A percentile compares a stretch with the other conserved stretches of the same genome.
phyloP scores from a whole-genome alignment of 2,113 vertebrate genomes.

The Passer domesticus region DNA sequence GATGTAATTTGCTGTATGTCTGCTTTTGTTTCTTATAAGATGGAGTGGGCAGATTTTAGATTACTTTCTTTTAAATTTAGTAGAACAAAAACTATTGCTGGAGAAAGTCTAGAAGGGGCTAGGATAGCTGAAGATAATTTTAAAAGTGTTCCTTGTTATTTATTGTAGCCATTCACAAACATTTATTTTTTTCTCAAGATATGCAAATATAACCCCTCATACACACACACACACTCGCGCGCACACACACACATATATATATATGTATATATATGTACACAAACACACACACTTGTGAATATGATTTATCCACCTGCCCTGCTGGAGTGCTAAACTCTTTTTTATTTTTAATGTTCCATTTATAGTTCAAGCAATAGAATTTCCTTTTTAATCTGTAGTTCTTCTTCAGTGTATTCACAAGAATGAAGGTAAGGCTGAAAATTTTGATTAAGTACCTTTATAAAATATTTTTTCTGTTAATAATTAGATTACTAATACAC shows the following conservation, averaged over 20 bases:
- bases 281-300: rapidly evolving
- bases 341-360: neutral
- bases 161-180: neutral
- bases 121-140: neutral
- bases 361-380: neutral
- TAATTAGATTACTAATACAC: neutral
- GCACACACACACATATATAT: rapidly evolving
- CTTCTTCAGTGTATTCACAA: neutral
- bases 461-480: neutral
- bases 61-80: neutral
- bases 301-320: neutral
- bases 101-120: neutral
- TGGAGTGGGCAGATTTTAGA: neutral
- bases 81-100: neutral
- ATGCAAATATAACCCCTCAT: too few relatives aligned
- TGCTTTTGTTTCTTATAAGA: neutral
- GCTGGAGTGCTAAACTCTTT: neutral
- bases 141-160: neutral
- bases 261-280: rapidly evolving
- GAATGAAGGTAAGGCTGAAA: neutral
- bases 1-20: neutral
- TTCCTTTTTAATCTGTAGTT: neutral
- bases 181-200: neutral
- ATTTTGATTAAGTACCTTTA: neutral
- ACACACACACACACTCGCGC: too few relatives aligned